These are phyloP conservation scores for Cheilosia vulpina DNA, from an alignment of 2,888 invertebrate genomes.

Conservation along the genomic window DNA sequence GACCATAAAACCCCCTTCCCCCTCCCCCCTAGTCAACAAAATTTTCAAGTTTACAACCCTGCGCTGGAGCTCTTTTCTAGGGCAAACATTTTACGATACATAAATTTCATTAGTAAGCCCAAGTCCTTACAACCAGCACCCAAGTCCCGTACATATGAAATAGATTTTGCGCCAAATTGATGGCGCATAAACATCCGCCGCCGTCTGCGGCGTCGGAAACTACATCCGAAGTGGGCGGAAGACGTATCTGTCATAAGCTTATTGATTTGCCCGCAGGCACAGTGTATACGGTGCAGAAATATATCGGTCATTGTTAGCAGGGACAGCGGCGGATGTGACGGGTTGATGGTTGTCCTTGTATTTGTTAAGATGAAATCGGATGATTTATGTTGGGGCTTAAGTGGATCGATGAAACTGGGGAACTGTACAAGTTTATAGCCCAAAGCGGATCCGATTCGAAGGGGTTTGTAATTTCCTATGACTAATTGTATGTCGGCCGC, in stretches of 20 bases:
- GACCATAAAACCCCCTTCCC: slow-evolving; percentile 6
- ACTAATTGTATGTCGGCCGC: neutral
- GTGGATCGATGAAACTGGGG: neutral
- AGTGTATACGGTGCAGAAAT: neutral
- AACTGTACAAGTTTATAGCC: neutral
- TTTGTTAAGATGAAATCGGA: neutral
- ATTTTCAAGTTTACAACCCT: slow-evolving; percentile 27
- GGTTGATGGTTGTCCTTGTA: slow-evolving; percentile 14
- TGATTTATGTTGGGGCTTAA: slow-evolving; percentile 31
- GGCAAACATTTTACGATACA: slow-evolving; percentile 41
- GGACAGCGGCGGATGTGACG: neutral
- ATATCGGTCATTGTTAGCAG: slow-evolving; percentile 14
- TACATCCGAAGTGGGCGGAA: slow-evolving; percentile 25
- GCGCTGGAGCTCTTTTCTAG: neutral
- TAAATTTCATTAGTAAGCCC: slow-evolving; percentile 36
- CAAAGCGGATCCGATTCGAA: neutral
- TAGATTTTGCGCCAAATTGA: slow-evolving; percentile 41
- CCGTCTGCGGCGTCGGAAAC: slow-evolving; percentile 36
- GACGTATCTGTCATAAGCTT: slow-evolving; percentile 36
- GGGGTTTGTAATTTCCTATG: neutral
- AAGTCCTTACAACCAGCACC: slow-evolving; percentile 36
- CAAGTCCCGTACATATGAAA: slow-evolving; percentile 6
- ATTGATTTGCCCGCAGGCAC: slow-evolving; percentile 27
- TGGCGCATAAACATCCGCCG: slow-evolving; percentile 40
- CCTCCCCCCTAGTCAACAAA: neutral